Base-by-base conservation (phyloP, 1,140 invertebrate genomes). In the Dufourea novaeangliae region DNA sequence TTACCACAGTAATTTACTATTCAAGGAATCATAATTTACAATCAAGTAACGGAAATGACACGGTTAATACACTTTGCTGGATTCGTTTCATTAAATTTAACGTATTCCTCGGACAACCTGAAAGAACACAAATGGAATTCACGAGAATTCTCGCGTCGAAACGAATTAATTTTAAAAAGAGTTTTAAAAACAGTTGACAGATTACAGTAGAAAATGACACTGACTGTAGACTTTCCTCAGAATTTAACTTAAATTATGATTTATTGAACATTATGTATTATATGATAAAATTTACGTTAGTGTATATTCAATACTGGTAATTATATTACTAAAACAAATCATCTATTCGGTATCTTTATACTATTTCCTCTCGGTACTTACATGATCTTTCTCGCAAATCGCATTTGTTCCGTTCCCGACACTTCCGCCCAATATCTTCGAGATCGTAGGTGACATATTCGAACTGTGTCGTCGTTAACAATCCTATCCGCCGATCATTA, bases 401-500 rank as follows among this genome's bases (percentile, higher is more conserved):
- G 59, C 70, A 41, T 86, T 46, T 2, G 75, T 57, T 50, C 83
- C 77, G 37, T 84, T 86, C 29, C 84, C 87, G 27, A 80, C 82
- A 57, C 86, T 91, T 34, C 50, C 74, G 52, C 72, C 37, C 10
- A 76, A 8, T 25, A 79, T 69, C 52, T 83, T 88, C 7, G 80
- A 61, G 56, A 78, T 86, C 1, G 72, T 71, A 34, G 89, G 81
- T 12, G 89, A 85, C 88, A 91, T 90, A 29, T 80, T 57, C 41
- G 25, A 37, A 34, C n/a, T 5, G 27, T 57, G 14, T 10, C 11
- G 4, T 20, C n/a, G 7, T 27, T 17, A 17, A 17, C 20, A 11
- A 74, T 59, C 5, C 6, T 22, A n/a, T n/a, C 25, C 12, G 37
- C 11, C 34, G 11, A 39, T 34, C 41, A 54, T 52, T 63, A 62